Base-by-base conservation (phyloP, 2,888 invertebrate species). In the Vesta saturnalis region DNA sequence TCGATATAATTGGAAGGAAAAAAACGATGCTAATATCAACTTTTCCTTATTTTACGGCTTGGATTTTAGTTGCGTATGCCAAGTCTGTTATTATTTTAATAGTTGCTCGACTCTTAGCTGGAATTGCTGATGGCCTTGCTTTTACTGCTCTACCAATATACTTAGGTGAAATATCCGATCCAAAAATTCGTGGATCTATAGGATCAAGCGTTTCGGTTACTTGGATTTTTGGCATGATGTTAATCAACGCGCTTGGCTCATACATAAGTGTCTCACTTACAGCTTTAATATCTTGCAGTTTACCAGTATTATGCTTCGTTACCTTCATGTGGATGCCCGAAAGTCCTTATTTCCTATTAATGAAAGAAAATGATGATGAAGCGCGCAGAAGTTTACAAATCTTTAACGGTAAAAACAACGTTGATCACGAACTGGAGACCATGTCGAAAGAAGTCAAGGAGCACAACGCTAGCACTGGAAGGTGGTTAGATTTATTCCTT, bases 1-100 rank as follows among this genome's bases (percentile, higher is more conserved):
- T 91, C 60, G 90, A 91, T 79, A 84, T 85, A 71, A 85, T 89
- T 69, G 92, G 92, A 16, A 85, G 91, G n/a, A 91, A 91, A 78
- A 86, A 85, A n/a, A 88, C 89, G 16, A 84, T 91, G 0, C 84
- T 91, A n/a, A 79, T 88, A 35, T 87, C 89, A 12, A 88, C 89
- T 0, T 76, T 90, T 5, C 90, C 91, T 0, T 87, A 89, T 75
- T 87, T 89, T 71, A 62, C 88, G 43, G 88, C 90, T 70, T 91
- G 91, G 91, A 79, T 90, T 43, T 82, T 90, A 73, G 86, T 91
- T 74, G 88, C 89, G 72, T 81, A 86, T 35, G 89, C 90, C 30
- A 84, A 85, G 60, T 86, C 86, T 4, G 86, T 89, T 1, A 81
- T 85, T 54, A 77, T 87, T 55, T 84, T 91, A n/a, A 89, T 89